A percentile compares a stretch with the other conserved stretches of the same genome.
These are phyloP conservation scores for Petrocephalus microphthalmus DNA, from an alignment of 2,113 vertebrate species.

Conservation along the genomic window DNA sequence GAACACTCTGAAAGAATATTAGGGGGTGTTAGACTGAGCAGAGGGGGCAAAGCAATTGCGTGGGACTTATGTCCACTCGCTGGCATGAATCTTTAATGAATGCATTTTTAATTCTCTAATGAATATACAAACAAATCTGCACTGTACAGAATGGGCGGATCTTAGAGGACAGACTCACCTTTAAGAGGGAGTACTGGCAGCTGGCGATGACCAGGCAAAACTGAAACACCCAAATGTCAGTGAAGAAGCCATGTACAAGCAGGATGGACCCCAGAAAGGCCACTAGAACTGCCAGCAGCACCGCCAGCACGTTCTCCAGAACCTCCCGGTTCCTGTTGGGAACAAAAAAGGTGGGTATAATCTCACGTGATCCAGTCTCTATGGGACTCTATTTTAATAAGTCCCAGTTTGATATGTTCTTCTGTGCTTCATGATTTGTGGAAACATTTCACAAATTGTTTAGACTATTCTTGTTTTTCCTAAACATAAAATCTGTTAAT, in stretches of 20 bases:
- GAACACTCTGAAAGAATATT: constrained; percentile 76
- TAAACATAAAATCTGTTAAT: neutral
- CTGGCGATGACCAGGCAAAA: constrained; percentile 98
- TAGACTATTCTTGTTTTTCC: neutral
- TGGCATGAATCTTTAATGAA: neutral
- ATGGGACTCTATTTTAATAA: neutral
- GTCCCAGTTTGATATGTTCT: neutral
- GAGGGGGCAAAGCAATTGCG: neutral
- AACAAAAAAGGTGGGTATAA: neutral
- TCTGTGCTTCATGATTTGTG: neutral
- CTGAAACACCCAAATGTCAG: constrained; percentile 98
- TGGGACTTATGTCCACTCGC: neutral
- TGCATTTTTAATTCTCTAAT: neutral
- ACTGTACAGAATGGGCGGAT: neutral
- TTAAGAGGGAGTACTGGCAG: constrained; percentile 95
- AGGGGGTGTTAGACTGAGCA: neutral
- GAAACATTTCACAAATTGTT: neutral
- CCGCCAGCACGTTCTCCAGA: constrained; percentile 87
- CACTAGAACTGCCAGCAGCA: constrained; percentile 88
- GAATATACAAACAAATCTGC: neutral
- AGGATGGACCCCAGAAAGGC: constrained; percentile 93
- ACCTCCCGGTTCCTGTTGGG: constrained; percentile 83
- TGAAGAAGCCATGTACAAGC: constrained; percentile 92
- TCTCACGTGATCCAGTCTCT: neutral
- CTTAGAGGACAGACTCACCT: constrained; percentile 61